phyloP scores from a whole-genome alignment of 2,888 invertebrate genomes.

The Bugula neritina region DNA sequence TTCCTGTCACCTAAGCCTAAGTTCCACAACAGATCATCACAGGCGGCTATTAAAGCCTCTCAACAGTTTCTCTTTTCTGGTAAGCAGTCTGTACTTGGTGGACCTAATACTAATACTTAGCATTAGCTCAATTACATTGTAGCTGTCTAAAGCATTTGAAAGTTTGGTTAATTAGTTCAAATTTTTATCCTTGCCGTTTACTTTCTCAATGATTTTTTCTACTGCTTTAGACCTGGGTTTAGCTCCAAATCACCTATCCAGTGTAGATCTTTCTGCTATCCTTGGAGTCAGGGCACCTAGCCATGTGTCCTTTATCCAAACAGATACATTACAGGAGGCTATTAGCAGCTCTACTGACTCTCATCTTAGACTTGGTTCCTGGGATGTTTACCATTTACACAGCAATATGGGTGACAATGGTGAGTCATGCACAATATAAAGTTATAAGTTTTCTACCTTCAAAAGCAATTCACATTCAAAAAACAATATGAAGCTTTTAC shows the following conservation, averaged over 20 bases:
- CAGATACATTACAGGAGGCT: background rate
- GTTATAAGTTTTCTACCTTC: too few relatives aligned
- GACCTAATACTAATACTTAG: too few relatives aligned
- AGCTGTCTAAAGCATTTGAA: too few relatives aligned
- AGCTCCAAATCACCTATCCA: background rate
- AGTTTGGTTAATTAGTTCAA: too few relatives aligned
- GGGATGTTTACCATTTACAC: background rate
- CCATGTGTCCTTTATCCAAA: background rate
- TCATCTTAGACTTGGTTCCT: background rate
- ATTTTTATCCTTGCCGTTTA: too few relatives aligned
- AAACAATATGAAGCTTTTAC: too few relatives aligned
- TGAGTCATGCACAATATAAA: background rate
- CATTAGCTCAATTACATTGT: too few relatives aligned
- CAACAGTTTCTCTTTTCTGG: slow-evolving; percentile 2
- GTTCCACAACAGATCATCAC: background rate
- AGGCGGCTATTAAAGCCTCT: background rate
- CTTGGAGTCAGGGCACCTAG: background rate
- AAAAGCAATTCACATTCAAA: too few relatives aligned
- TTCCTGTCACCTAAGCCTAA: background rate
- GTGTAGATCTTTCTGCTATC: background rate
- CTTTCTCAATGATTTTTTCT: too few relatives aligned
- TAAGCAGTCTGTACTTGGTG: too few relatives aligned
- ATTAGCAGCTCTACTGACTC: background rate
- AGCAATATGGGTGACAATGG: background rate
- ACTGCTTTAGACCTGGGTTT: background rate